A percentile compares a stretch with the other conserved stretches of the same genome.
Conservation (phyloP, 2,113 vertebrate species). For the Myrmecobius fasciatus region DNA sequence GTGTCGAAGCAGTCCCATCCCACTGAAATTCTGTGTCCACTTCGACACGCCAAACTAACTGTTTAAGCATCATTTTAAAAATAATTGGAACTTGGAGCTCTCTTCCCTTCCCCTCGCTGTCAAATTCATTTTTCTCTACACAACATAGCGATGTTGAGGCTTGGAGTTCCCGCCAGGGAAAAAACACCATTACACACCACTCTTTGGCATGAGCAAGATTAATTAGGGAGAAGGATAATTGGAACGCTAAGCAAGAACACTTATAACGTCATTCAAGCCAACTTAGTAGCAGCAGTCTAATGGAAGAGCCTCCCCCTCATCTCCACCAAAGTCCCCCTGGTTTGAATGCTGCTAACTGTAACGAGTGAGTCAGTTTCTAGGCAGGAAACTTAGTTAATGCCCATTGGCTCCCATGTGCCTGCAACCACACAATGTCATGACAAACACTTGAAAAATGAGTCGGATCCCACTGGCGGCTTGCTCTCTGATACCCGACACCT, state of each 20-base stretch:
- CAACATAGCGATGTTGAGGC: not conserved
- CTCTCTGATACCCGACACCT: not conserved
- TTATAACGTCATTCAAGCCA: conserved; percentile 44
- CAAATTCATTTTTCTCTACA: conserved; percentile 40
- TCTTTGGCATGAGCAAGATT: conserved; percentile 45
- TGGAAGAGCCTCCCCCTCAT: not conserved
- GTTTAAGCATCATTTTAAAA: conserved; percentile 23
- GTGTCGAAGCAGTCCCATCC: not conserved
- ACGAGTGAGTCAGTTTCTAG: conserved; percentile 9
- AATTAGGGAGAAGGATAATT: conserved; percentile 56
- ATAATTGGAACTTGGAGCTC: conserved; percentile 40
- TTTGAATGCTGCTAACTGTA: not conserved
- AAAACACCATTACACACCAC: conserved; percentile 51
- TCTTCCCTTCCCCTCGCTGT: conserved; percentile 34
- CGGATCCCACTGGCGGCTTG: conserved; percentile 3
- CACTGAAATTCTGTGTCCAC: not conserved
- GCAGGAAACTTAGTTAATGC: conserved; percentile 7
- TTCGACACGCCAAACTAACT: not conserved
- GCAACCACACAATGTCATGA: not conserved
- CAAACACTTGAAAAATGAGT: not conserved
- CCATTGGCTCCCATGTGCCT: not conserved
- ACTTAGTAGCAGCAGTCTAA: conserved; percentile 30
- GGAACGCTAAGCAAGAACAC: conserved; percentile 39
- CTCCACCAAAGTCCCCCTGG: conserved; percentile 19
- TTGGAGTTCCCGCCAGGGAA: not conserved